Evolutionary conservation across 2,888 invertebrate genomes (phyloP), one percentile per base, ranked within the genome.

Genomic region (Ectemnius continuus): DNA sequence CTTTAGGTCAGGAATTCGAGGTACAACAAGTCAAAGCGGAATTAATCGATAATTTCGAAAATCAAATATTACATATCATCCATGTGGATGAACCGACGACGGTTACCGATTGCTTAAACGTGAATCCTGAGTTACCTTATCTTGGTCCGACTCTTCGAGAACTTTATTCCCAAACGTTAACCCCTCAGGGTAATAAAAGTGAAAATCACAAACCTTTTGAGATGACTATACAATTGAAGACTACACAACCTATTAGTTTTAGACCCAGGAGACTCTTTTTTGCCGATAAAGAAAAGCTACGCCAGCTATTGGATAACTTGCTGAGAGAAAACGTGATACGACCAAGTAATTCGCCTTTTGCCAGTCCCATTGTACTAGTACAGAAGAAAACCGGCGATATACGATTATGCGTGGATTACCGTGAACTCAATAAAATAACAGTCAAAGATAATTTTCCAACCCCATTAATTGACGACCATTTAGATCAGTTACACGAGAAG

Each of bases 381-480:
- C 18, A 46, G 20, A 63, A 65, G 36, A 48, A 65, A 23, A 48
- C 23, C 2, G 67, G 60, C 18, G 60, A 67, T 26, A 26, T 61
- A 26, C 13, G 60, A 14, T 60, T 67, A 11, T 67, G 67, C 48
- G 48, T 67, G 2, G 52, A 67, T 28, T 67, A 67, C 26, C 67
- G 52, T 2, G 67, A 52, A 3, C 2, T 67, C 2, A 67, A 67
- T 2, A 67, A 67, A 23, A 60, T 61, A n/a, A 61, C 61, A 0
- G 23, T 67, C 5, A 60, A 48, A 52, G 56, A 52, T 14, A 56
- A 67, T 45, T 67, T 52, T 20, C 67, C 52, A 0, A 48, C 28
- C 1, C 67, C 60, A 14, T 61, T 67, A n/a, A 67, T 67, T 14
- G 52, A 67, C 14, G 61, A 67, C 18, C 26, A 26, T 18, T 20